A percentile compares a stretch with the other conserved stretches of the same genome.
Evolutionary conservation across 2,797 vertebrate genomes (phyloP).

Genomic region (Lemur catta): DNA sequence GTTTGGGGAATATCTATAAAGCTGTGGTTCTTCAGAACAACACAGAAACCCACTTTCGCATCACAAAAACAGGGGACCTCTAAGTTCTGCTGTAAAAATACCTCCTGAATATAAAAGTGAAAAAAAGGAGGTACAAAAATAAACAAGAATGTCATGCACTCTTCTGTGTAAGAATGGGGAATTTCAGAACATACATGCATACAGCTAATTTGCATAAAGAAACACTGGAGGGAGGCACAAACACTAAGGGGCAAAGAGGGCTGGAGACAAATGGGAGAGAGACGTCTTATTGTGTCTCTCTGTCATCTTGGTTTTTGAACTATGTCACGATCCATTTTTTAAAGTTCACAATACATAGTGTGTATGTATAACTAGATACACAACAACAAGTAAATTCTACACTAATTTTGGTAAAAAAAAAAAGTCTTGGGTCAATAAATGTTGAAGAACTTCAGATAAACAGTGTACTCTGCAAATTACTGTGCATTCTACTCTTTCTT

Average conservation of each 20-base stretch:
- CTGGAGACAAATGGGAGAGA: neutral
- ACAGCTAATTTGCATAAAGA: neutral
- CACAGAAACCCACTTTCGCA: neutral
- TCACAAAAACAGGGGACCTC: neutral
- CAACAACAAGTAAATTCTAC: neutral
- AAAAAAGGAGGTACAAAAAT: neutral
- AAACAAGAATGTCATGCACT: neutral
- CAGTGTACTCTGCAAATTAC: neutral
- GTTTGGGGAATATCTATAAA: neutral
- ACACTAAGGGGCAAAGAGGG: neutral
- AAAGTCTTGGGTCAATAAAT: neutral
- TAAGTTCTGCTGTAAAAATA: neutral
- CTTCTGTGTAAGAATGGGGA: neutral
- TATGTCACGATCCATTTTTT: neutral
- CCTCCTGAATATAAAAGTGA: neutral
- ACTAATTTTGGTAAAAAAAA: slow-evolving; percentile 35
- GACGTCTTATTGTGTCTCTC: neutral
- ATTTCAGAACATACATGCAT: neutral
- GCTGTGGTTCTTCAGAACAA: neutral
- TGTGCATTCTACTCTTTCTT: slow-evolving; percentile 26
- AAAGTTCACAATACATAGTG: neutral
- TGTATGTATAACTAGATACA: neutral
- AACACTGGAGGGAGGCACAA: neutral
- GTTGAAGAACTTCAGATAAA: neutral
- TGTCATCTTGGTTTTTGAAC: neutral